phyloP scores from a whole-genome alignment of 2,888 invertebrate species.

The Melitaea athalia region DNA sequence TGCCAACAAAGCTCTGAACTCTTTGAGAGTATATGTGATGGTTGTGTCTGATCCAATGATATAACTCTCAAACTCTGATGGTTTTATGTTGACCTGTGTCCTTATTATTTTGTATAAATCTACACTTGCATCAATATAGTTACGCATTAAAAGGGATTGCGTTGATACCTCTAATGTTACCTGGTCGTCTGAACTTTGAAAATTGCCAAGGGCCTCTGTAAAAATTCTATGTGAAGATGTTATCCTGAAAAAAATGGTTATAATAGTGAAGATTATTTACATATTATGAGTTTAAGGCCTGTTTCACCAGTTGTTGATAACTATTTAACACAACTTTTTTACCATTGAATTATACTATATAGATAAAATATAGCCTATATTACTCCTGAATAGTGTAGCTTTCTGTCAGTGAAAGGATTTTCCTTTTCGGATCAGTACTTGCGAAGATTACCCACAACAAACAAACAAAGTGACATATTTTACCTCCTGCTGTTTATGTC shows the following conservation, averaged over 20 bases:
- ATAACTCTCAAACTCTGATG: constrained; percentile 88
- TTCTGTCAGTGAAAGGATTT: too few relatives aligned
- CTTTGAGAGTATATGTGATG: constrained; percentile 93
- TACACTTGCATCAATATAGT: constrained; percentile 87
- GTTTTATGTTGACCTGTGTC: constrained; percentile 88
- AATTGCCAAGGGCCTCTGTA: constrained; percentile 89
- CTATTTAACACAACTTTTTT: too few relatives aligned
- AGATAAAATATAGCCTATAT: too few relatives aligned
- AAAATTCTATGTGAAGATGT: constrained; percentile 85
- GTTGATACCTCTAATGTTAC: constrained; percentile 87
- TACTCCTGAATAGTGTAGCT: too few relatives aligned
- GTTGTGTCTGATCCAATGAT: constrained; percentile 84
- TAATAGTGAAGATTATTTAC: not conserved
- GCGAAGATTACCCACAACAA: too few relatives aligned
- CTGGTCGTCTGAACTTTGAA: constrained; percentile 90
- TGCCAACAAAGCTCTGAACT: constrained; percentile 89
- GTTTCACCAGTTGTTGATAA: too few relatives aligned
- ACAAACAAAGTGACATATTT: too few relatives aligned
- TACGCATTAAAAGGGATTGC: constrained; percentile 86
- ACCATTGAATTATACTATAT: too few relatives aligned
- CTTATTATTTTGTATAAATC: constrained; percentile 87
- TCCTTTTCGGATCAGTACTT: too few relatives aligned
- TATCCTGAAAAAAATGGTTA: constrained; percentile 68
- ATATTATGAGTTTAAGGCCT: not conserved
- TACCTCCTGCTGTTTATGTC: too few relatives aligned